Conservation (phyloP, 2,888 invertebrate species). For the Agonopterix heracliana region DNA sequence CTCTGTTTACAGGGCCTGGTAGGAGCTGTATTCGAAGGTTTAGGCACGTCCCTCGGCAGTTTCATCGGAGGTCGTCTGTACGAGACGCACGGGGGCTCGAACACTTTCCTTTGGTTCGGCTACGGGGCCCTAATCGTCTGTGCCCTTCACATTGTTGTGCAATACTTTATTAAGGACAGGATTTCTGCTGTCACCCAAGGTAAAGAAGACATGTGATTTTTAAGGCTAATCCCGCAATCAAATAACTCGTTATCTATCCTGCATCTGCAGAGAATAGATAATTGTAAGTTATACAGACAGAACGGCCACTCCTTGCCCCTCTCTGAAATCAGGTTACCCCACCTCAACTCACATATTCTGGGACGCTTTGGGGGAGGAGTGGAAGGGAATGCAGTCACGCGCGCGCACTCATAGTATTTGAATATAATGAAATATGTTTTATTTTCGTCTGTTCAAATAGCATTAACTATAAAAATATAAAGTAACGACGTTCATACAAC, state of each 20-base stretch:
- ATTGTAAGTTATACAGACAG: no score
- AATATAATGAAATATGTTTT: neutral
- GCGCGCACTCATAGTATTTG: no score
- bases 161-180: constrained; percentile 44
- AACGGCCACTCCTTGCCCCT: no score
- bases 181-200: constrained; percentile 38
- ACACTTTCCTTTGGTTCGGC: constrained; percentile 84
- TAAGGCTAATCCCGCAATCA: no score
- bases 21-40: constrained; percentile 91
- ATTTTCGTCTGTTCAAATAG: neutral
- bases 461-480: neutral
- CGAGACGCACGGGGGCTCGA: constrained; percentile 78
- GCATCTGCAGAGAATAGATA: neutral
- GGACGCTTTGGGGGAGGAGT: no score
- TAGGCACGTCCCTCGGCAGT: constrained; percentile 88
- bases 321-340: no score
- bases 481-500: neutral
- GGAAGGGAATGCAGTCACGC: neutral
- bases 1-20: constrained; percentile 80
- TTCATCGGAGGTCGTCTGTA: constrained; percentile 85
- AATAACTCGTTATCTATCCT: neutral
- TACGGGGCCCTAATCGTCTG: constrained; percentile 79
- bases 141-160: constrained; percentile 74
- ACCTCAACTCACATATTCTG: no score
- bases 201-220: constrained; percentile 27